Conservation (phyloP, 2,888 invertebrate species). For the Troides aeacus region DNA sequence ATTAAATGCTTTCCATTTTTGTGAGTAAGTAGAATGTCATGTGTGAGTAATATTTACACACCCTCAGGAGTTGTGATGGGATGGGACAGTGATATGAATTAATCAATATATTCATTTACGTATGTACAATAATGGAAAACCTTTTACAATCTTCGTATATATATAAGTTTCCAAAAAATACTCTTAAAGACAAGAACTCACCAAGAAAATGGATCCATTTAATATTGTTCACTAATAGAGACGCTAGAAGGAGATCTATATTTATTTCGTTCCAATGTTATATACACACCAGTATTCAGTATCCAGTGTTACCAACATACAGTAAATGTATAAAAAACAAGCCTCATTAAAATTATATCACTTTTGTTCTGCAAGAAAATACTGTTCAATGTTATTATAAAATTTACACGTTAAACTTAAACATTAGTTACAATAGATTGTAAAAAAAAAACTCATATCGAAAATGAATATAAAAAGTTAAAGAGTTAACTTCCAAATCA, state of each 20-base stretch:
- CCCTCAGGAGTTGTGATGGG: conserved; percentile 49
- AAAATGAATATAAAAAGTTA: conserved; percentile 58
- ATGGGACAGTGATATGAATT: conserved; percentile 46
- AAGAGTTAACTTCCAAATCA: conserved; percentile 56
- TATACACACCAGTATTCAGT: conserved; percentile 17
- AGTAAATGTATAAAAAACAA: conserved; percentile 47
- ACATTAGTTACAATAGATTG: conserved; percentile 32
- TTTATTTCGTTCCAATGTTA: conserved; percentile 12
- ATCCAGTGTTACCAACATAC: conserved; percentile 35
- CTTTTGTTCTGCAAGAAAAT: conserved; percentile 54
- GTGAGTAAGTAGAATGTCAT: conserved; percentile 61
- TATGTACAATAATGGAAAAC: conserved; percentile 59
- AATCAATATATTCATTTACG: conserved; percentile 33
- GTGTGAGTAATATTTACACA: conserved; percentile 64
- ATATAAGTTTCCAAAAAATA: conserved; percentile 58
- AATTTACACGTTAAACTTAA: conserved; percentile 54
- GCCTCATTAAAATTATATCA: conserved; percentile 70
- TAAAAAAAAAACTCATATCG: conserved; percentile 46
- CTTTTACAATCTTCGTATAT: conserved; percentile 31
- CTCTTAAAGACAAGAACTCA: conserved; percentile 46
- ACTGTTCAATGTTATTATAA: conserved; percentile 56
- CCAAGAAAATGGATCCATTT: conserved; percentile 8
- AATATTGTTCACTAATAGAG: conserved; percentile 16
- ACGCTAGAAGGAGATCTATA: conserved; percentile 16
- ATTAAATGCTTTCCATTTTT: conserved; percentile 70